A percentile compares a stretch with the other conserved stretches of the same genome.
These are phyloP conservation scores for Setophaga kirtlandii DNA, from an alignment of 2,113 vertebrate species.

Conservation along the genomic window DNA sequence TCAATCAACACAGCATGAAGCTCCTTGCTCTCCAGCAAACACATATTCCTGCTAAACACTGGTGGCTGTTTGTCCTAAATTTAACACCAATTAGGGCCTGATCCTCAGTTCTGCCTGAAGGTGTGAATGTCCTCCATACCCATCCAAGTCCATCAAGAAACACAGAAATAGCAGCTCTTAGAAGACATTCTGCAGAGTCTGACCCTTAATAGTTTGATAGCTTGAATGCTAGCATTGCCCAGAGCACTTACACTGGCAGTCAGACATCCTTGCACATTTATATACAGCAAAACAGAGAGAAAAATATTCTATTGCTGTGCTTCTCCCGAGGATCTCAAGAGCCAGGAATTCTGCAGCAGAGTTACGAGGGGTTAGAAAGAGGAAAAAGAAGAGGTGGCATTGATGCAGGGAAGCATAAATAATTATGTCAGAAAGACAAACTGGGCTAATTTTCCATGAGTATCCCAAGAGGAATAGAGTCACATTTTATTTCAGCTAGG, in stretches of 20 bases:
- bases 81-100: conserved; percentile 57
- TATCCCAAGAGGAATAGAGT: neutral
- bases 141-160: neutral
- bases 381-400: neutral
- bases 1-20: conserved; percentile 65
- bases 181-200: conserved; percentile 1
- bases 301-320: neutral
- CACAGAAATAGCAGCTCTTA: neutral
- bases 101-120: conserved; percentile 46
- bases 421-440: conserved; percentile 60
- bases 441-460: conserved; percentile 30
- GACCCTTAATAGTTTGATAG: neutral
- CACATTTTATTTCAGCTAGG: neutral
- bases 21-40: conserved; percentile 22
- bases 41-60: conserved; percentile 28
- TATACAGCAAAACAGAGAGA: neutral
- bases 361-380: neutral
- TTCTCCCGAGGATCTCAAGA: neutral
- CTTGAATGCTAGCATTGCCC: neutral
- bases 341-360: neutral
- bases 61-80: conserved; percentile 44
- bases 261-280: neutral
- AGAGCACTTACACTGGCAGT: neutral
- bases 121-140: conserved; percentile 10
- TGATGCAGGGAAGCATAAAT: neutral